Evolutionary conservation across 2,888 invertebrate species (phyloP).

Genomic region (Neocrepidodera transversa): DNA sequence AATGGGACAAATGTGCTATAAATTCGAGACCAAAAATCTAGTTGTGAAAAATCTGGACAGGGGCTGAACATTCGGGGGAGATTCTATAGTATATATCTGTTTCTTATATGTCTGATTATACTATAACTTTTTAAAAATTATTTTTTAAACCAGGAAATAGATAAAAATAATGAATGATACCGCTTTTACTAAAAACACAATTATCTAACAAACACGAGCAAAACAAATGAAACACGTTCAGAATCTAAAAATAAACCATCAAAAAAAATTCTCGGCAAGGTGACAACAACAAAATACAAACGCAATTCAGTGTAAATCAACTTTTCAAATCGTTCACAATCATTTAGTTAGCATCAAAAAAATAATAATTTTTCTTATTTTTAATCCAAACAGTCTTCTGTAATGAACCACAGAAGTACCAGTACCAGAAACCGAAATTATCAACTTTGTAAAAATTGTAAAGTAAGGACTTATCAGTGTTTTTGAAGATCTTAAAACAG

Average conservation of each 20-base stretch:
- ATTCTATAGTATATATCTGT: too few species aligned
- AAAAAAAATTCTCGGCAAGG: slow-evolving; percentile 2
- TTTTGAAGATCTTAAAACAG: slow-evolving; percentile 2
- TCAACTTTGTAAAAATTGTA: slow-evolving; percentile 12
- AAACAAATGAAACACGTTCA: slow-evolving; percentile 2
- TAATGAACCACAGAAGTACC: slow-evolving; percentile 12
- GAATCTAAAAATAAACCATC: slow-evolving; percentile 7
- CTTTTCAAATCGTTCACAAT: background rate
- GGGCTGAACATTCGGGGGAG: too few species aligned
- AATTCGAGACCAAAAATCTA: too few species aligned
- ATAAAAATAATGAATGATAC: background rate
- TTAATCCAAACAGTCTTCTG: slow-evolving; percentile 8
- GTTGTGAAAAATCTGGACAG: too few species aligned
- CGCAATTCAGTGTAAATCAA: slow-evolving; percentile 5
- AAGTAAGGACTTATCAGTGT: slow-evolving; percentile 23
- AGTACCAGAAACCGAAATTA: slow-evolving; percentile 1
- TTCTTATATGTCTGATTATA: too few species aligned
- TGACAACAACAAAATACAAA: slow-evolving; percentile 10
- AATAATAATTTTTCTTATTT: background rate
- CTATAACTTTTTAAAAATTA: too few species aligned
- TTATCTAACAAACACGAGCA: background rate
- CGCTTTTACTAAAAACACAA: background rate
- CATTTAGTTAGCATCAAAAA: background rate
- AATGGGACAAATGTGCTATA: too few species aligned
- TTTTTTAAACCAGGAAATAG: background rate